Evolutionary conservation across 1,140 invertebrate genomes (phyloP), one percentile per base, ranked within the genome.

Genomic region (Latrodectus geometricus): DNA sequence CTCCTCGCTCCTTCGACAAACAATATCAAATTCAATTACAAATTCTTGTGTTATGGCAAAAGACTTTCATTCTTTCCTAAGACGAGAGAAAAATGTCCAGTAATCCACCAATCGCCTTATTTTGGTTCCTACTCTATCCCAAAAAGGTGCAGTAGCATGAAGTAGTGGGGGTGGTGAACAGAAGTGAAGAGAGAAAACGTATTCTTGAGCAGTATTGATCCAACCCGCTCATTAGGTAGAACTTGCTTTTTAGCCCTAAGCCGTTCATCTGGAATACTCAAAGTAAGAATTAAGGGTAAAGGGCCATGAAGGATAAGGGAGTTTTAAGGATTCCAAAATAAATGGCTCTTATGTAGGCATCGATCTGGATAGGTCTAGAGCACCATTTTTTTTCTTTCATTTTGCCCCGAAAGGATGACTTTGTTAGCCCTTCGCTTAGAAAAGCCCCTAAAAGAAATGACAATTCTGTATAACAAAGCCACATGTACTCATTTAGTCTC

Each of bases 131-230:
- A 35, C 35, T 35, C 52, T 20, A 69, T 69, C 74, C 56, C 52
- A 65, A 35, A 35, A 35, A 35, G 35, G 35, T 35, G 35, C 5
- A 35, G 35, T 35, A 35, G 35, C 35, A 35, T 35, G 35, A 35
- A 35, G 35, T 35, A 66, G 56, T 35, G 48, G 23, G 49, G 21
- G 66, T n/a, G 23, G 11, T n/a, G 66, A 8, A 48, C 17, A 15
- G 70, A 11, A 73, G 23, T n/a, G 14, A 21, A 17, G 50, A 21
- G 11, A 23, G 68, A n/a, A 69, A 21, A 48, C 49, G 68, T 50
- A 69, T 56, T 61, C 79, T 82, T 56, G 79, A 82, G 49, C 69
- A 73, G 70, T 82, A 82, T 82, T 73, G 79, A 82, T 82, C 79
- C 66, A n/a, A 80, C 21, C 68, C 49, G n/a, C 79, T 82, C 69